Percentiles rank a stretch among this genome's conserved stretches.
These are phyloP conservation scores for Castor canadensis DNA, from an alignment of 2,113 vertebrate genomes.

Conservation along the genomic window DNA sequence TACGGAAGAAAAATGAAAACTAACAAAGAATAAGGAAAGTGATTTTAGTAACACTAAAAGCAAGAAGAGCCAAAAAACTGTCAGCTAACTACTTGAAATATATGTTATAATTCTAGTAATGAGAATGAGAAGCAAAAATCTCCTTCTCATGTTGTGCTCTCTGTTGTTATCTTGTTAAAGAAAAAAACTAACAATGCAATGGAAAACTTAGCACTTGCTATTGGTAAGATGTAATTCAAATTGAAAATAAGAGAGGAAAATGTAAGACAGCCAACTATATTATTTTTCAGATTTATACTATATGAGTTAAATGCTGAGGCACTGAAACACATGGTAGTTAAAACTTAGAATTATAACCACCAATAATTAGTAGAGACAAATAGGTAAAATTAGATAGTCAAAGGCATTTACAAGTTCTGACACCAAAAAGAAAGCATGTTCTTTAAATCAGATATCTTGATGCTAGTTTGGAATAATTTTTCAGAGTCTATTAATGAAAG, in stretches of 20 bases:
- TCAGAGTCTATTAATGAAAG: constrained; percentile 57
- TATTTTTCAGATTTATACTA: background rate
- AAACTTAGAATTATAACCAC: background rate
- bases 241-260: background rate
- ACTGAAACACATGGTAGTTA: background rate
- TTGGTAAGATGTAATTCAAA: constrained; percentile 23
- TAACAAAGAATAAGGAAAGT: background rate
- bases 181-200: background rate
- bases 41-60: constrained; percentile 4
- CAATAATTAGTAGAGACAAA: background rate
- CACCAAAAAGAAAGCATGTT: background rate
- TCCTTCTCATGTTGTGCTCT: background rate
- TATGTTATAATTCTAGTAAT: background rate
- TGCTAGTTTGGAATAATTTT: constrained; percentile 41
- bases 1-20: background rate
- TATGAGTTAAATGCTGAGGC: background rate
- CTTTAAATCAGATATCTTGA: background rate
- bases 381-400: background rate
- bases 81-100: constrained; percentile 6
- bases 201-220: constrained; percentile 20
- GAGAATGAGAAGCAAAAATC: background rate
- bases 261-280: background rate
- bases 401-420: constrained; percentile 3
- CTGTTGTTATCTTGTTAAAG: background rate
- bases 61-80: background rate